Percentiles rank a stretch among this genome's conserved stretches.
Conservation (phyloP, 2,797 vertebrate species). For the Halcyon chelicuti region DNA sequence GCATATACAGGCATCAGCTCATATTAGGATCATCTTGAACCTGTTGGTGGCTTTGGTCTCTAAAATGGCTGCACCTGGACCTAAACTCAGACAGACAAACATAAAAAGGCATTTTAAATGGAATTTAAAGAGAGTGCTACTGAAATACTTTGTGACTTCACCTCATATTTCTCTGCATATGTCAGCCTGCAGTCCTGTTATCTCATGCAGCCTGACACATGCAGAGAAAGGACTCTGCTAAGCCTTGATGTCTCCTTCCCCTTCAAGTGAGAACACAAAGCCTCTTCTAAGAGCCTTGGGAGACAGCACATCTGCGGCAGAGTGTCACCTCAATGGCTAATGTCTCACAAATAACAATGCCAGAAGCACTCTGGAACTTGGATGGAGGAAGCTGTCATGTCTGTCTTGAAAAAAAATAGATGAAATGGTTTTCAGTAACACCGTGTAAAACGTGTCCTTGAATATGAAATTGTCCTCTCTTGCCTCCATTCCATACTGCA, state of each 20-base stretch:
- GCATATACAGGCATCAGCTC: background rate
- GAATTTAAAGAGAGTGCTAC: background rate
- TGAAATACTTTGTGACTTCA: background rate
- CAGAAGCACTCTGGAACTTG: background rate
- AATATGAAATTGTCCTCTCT: background rate
- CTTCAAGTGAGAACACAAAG: background rate
- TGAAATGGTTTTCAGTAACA: background rate
- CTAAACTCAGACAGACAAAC: background rate
- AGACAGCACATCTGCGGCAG: background rate
- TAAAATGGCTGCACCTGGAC: background rate
- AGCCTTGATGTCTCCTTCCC: background rate
- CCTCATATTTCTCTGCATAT: background rate
- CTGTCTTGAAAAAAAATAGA: background rate
- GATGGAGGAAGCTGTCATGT: background rate
- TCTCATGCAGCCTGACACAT: background rate
- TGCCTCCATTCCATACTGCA: background rate
- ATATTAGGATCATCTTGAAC: background rate
- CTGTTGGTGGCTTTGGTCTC: background rate
- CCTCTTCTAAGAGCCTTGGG: background rate
- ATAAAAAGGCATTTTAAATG: background rate
- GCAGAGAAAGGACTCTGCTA: background rate
- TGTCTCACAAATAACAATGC: background rate
- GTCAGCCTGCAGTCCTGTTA: background rate
- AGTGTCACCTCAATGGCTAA: background rate
- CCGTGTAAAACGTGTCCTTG: background rate